Evolutionary conservation across 1,140 invertebrate species (phyloP), one percentile per base, ranked within the genome.

Genomic region (Nebria ingens): DNA sequence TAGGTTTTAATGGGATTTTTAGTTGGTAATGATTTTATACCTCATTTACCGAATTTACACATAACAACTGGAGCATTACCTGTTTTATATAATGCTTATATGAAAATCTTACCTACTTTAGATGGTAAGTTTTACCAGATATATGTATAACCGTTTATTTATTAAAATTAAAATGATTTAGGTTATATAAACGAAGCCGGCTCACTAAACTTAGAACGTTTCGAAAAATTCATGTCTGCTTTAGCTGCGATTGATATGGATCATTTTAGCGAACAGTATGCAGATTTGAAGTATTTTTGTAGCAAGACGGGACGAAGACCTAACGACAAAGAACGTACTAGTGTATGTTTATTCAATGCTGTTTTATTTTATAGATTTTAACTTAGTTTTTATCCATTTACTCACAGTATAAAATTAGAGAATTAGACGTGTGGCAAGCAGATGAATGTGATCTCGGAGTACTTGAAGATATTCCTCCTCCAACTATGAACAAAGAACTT

Each of bases 21-120:
- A 21, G 87, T 98, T 3, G 95, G 95, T 42, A 98, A 98, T 72
- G 95, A 98, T 73, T 98, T 98, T 72, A 90, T 98, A 63, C 95
- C 95, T 0, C 81, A 97, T 73, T 74, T 98, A 53, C 94, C 95
- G 21, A 84, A 95, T 69, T 78, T 98, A 67, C 91, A 98, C 69
- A 97, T 99, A 61, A 80, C 82, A 54, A 86, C 90, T 65, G 91
- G 92, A 65, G 91, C 92, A 23, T 68, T 98, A 50, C 86, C 90
- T 0, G 69, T 88, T 38, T 75, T 99, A 29, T 98, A 94, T 73
- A 79, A 83, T 62, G 86, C 85, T 1, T 99, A 98, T 67, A 95
- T 88, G 68, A 77, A 83, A 21, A 82, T 94, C 19, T 73, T 98
- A 59, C 92, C 91, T 1, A 82, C 79, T 15, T 76, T 98, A 59